phyloP scores from a whole-genome alignment of 2,888 invertebrate species.

The Heliconius sara region DNA sequence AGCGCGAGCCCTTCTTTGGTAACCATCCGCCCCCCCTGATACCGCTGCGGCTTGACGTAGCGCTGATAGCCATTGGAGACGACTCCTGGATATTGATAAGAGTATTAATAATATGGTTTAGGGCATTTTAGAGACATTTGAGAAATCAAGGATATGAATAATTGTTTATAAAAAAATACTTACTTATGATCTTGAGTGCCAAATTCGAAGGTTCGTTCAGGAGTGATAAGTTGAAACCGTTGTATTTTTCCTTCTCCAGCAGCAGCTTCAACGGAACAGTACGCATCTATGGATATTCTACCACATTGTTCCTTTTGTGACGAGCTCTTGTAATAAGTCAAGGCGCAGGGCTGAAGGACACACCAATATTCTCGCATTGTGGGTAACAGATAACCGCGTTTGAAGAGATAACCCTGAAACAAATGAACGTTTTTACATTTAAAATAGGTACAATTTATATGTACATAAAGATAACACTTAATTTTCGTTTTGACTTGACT shows the following conservation, averaged over 20 bases:
- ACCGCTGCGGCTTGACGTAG: constrained; percentile 88
- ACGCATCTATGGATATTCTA: constrained; percentile 85
- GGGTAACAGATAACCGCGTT: constrained; percentile 89
- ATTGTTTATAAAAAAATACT: constrained; percentile 43
- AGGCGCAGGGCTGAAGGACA: constrained; percentile 88
- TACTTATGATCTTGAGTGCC: constrained; percentile 89
- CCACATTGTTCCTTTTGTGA: constrained; percentile 88
- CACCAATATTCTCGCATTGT: constrained; percentile 92
- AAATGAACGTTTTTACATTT: constrained; percentile 1
- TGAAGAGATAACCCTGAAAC: constrained; percentile 87
- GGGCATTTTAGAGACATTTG: too few relatives aligned
- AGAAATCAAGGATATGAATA: too few relatives aligned
- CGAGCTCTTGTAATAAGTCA: constrained; percentile 89
- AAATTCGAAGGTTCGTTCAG: constrained; percentile 89
- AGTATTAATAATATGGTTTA: background rate
- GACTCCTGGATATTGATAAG: constrained; percentile 76
- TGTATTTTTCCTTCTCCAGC: constrained; percentile 83
- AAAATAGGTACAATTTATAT: background rate
- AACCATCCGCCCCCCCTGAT: constrained; percentile 87
- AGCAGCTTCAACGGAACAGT: constrained; percentile 86
- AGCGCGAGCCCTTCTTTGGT: constrained; percentile 85
- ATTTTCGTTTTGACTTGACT: background rate
- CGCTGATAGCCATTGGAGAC: constrained; percentile 91
- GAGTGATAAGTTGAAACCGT: constrained; percentile 87
- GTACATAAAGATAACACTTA: background rate